Conservation (phyloP, 2,113 vertebrate genomes). For the Nycticryphes semicollaris region DNA sequence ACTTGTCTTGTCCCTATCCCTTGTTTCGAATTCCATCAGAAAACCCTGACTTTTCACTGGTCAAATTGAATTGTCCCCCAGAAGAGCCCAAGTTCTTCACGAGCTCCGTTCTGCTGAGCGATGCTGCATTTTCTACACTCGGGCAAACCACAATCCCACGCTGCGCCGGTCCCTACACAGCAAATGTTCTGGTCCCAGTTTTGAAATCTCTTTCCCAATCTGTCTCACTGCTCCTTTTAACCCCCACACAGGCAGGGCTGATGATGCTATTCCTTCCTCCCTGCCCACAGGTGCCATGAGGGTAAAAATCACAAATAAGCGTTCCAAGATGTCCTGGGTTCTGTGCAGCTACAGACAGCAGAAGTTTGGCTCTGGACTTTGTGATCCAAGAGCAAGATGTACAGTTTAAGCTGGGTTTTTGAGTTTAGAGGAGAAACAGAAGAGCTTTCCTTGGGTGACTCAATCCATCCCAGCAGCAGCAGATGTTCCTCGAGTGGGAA, state of each 20-base stretch:
- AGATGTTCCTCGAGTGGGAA: not conserved
- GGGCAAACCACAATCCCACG: not conserved
- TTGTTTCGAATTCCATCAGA: not conserved
- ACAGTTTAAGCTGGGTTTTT: not conserved
- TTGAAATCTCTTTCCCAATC: not conserved
- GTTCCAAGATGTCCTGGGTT: fast-evolving
- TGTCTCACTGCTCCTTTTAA: not conserved
- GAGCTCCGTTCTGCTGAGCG: not conserved
- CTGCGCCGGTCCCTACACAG: fast-evolving
- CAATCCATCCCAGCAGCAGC: not conserved
- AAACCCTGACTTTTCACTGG: not conserved
- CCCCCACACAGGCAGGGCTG: not conserved
- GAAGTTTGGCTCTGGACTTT: not conserved
- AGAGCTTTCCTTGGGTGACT: not conserved
- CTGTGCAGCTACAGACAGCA: not conserved
- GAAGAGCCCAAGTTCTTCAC: not conserved
- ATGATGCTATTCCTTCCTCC: fast-evolving
- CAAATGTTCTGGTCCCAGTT: not conserved
- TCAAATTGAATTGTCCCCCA: not conserved
- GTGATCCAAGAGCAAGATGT: too few species aligned
- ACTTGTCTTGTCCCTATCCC: not conserved
- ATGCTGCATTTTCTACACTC: not conserved
- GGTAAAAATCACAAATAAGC: not conserved
- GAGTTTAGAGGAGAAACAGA: not conserved
- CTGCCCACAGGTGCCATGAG: not conserved